Evolutionary conservation across 2,888 invertebrate genomes (phyloP).

Genomic region (Idaea biselata): DNA sequence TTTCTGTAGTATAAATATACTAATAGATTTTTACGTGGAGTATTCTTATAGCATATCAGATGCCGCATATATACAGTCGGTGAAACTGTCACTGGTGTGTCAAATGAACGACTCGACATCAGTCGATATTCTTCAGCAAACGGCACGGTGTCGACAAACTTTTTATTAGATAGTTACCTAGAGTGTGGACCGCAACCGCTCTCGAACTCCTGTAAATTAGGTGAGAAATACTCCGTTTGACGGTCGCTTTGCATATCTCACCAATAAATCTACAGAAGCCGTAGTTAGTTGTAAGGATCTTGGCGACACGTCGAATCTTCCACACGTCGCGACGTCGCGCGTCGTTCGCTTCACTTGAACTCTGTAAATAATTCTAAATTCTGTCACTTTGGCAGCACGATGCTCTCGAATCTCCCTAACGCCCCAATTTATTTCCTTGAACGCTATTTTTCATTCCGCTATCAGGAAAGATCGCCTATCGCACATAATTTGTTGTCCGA

Average conservation of each 20-base stretch:
- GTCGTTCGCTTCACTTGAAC: conserved; percentile 19
- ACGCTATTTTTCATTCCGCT: conserved; percentile 39
- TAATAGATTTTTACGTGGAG: background rate
- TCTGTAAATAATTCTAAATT: conserved; percentile 42
- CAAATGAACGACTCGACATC: conserved; percentile 50
- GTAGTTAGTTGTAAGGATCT: conserved; percentile 35
- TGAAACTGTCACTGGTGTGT: conserved; percentile 44
- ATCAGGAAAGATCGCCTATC: conserved; percentile 55
- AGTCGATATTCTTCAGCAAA: conserved; percentile 37
- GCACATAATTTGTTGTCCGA: conserved; percentile 64
- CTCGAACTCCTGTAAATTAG: conserved; percentile 52
- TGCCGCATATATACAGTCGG: conserved; percentile 33
- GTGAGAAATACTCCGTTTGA: conserved; percentile 61
- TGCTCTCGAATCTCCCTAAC: conserved; percentile 28
- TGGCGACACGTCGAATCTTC: conserved; percentile 27
- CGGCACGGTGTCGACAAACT: conserved; percentile 45
- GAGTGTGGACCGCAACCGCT: conserved; percentile 33
- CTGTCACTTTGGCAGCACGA: conserved; percentile 29
- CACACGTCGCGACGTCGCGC: conserved; percentile 17
- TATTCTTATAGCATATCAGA: conserved; percentile 24
- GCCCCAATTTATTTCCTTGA: conserved; percentile 36
- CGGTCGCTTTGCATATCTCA: conserved; percentile 56
- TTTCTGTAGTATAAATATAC: background rate
- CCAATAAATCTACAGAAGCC: conserved; percentile 52
- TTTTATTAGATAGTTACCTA: conserved; percentile 49